Base-by-base conservation (phyloP, 2,888 invertebrate species). In the Andrena minutula region DNA sequence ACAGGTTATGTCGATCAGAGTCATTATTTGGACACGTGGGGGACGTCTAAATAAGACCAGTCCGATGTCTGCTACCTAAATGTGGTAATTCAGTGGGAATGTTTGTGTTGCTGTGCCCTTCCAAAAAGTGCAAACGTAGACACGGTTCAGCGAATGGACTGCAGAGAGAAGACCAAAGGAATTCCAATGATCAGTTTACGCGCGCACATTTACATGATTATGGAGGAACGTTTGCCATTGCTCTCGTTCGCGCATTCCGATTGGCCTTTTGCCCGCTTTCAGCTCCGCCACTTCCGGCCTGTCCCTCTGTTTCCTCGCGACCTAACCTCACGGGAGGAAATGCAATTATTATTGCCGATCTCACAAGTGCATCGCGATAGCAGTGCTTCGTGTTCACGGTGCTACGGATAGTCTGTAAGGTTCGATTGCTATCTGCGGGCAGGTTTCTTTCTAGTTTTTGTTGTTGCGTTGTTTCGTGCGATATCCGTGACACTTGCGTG, bases 11-110 rank as follows among this genome's bases (percentile, higher is more conserved):
- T 75, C 83, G 83, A 75, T 66, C 70, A 83, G 80, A 83, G 89
- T 89, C 88, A 86, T 90, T 90, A 90, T 91, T 91, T 89, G 87
- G 85, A 88, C 86, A 86, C 75, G 78, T 78, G 78, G 82, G 70
- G 83, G 86, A 90, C 83, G 87, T 89, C 90, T 89, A 89, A 89
- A 89, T 89, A 86, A 79, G 79, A 73, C 79, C 73, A 10, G 12
- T 2, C 30, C 12, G 23, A 41, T 65, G 61, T 28, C 8, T 28
- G 41, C 5, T 41, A 41, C 3, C 4, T 41, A 16, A 53, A 35
- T n/a, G 41, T 20, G 30, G 26, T 51, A 68, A 68, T 75, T 68
- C 26, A 60, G 35, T 16, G 26, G 23, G 41, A 26, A 58, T 58
- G 16, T 16, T 51, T 51, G 8, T 20, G 51, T 20, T 51, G n/a